Conservation (phyloP, 2,113 vertebrate species). For the Antidorcas marsupialis region DNA sequence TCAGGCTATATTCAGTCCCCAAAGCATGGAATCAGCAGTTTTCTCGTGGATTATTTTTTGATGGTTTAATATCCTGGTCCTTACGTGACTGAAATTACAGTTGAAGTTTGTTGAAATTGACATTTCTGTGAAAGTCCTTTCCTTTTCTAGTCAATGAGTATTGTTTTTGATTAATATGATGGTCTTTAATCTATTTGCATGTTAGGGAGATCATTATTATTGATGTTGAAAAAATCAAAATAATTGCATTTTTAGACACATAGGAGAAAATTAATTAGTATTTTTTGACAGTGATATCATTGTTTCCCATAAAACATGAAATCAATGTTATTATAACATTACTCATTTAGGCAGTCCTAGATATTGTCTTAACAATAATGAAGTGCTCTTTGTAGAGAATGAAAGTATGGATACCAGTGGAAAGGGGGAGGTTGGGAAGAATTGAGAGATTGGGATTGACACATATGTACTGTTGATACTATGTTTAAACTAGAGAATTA, state of each 20-base stretch:
- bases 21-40: slow-evolving; percentile 57
- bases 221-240: slow-evolving; percentile 10
- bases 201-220: neutral
- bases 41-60: slow-evolving; percentile 55
- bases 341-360: neutral
- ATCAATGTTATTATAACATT: neutral
- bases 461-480: neutral
- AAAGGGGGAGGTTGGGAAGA: neutral
- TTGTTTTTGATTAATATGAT: slow-evolving; percentile 17
- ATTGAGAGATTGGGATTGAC: neutral
- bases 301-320: neutral
- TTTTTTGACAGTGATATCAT: neutral
- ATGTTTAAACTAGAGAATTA: neutral
- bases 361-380: neutral
- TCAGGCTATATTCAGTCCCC: slow-evolving; percentile 32
- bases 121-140: neutral
- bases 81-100: slow-evolving; percentile 42
- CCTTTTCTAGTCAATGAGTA: neutral
- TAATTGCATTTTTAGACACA: neutral
- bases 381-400: neutral
- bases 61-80: slow-evolving; percentile 56
- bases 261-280: neutral
- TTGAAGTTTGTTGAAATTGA: neutral
- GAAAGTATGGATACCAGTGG: neutral
- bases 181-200: neutral